phyloP scores from a whole-genome alignment of 2,888 invertebrate genomes.

The Eretmocerus hayati region DNA sequence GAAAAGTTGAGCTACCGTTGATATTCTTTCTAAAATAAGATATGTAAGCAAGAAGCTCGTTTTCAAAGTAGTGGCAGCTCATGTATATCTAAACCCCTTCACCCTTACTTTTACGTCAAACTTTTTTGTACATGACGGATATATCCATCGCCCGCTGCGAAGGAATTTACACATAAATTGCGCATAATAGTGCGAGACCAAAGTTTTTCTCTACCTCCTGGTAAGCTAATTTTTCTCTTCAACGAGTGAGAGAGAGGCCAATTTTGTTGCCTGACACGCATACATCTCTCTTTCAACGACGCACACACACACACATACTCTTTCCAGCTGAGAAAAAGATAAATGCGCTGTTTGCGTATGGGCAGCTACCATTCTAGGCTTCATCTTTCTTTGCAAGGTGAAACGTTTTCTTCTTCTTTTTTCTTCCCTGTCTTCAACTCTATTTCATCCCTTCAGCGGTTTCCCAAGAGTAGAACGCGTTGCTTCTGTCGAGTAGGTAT shows the following conservation, averaged over 20 bases:
- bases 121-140: no score
- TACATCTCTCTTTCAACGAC: not conserved
- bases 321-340: slow-evolving; percentile 22
- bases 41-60: no score
- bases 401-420: slow-evolving; percentile 5
- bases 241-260: not conserved
- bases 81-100: no score
- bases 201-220: slow-evolving; percentile 11
- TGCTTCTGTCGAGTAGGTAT: no score
- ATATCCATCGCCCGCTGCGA: no score
- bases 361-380: slow-evolving; percentile 1
- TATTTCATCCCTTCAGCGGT: no score
- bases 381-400: slow-evolving; percentile 13
- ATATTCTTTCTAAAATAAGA: no score
- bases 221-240: slow-evolving; percentile 16
- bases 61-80: no score
- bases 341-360: slow-evolving; percentile 12
- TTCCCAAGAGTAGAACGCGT: no score
- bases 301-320: not conserved
- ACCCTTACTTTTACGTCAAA: no score
- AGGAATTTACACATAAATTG: slow-evolving; percentile 17
- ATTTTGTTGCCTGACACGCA: slow-evolving; percentile 13
- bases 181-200: no score
- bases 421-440: slow-evolving; percentile 18
- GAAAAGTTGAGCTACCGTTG: no score